These are phyloP conservation scores for Columba guinea DNA, from an alignment of 2,797 vertebrate genomes.

Conservation along the genomic window DNA sequence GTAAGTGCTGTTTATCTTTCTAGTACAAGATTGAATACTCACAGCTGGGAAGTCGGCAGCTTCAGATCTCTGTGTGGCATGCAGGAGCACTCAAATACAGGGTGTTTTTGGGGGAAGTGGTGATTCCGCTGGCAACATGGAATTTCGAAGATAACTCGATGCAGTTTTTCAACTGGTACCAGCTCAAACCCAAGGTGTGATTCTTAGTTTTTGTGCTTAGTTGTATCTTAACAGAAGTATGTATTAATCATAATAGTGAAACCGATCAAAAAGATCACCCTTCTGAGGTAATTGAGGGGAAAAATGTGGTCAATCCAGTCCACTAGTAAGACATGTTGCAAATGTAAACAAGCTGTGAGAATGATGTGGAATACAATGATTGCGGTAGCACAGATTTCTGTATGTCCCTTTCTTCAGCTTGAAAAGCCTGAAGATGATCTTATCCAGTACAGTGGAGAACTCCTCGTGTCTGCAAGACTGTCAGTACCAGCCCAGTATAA, in stretches of 20 bases:
- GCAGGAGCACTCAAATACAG: constrained; percentile 80
- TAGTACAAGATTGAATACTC: constrained; percentile 82
- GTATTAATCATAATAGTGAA: not conserved
- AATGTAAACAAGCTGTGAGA: not conserved
- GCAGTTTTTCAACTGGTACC: constrained; percentile 81
- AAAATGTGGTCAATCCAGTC: not conserved
- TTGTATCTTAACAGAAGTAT: not conserved
- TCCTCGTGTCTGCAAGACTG: constrained; percentile 70
- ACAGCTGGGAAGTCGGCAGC: constrained; percentile 79
- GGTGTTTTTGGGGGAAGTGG: constrained; percentile 87
- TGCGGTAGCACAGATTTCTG: not conserved
- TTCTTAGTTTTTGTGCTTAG: not conserved
- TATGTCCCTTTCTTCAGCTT: constrained; percentile 54
- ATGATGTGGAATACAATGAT: not conserved
- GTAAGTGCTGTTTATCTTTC: not conserved
- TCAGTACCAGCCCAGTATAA: constrained; percentile 39
- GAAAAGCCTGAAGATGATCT: constrained; percentile 66
- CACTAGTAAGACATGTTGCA: not conserved
- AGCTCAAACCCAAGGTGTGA: constrained; percentile 86
- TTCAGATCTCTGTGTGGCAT: constrained; percentile 90
- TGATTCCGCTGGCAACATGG: constrained; percentile 83
- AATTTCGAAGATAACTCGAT: constrained; percentile 75
- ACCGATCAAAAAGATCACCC: not conserved
- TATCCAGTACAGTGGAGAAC: constrained; percentile 60
- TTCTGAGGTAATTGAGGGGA: not conserved